Conservation (phyloP, 1,140 invertebrate genomes). For the Musca vetustissima region DNA sequence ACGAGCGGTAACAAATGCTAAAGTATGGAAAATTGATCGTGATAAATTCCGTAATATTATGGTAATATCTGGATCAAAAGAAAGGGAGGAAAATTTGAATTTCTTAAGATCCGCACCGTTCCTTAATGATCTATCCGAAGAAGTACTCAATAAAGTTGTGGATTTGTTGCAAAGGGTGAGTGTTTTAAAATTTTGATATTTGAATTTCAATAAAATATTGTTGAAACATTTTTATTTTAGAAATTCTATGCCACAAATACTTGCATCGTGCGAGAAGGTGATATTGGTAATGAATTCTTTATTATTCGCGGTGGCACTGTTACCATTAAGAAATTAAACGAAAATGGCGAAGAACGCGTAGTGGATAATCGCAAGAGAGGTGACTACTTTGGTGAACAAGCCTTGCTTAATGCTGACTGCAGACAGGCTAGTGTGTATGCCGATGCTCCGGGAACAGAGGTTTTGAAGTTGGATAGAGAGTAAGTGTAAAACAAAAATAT, state of each 20-base stretch:
- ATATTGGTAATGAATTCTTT: conserved; percentile 93
- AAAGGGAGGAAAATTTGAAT: conserved; percentile 79
- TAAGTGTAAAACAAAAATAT: conserved; percentile 54
- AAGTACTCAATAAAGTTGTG: conserved; percentile 82
- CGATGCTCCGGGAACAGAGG: conserved; percentile 83
- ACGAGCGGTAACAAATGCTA: conserved; percentile 75
- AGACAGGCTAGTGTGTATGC: conserved; percentile 88
- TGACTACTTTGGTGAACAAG: conserved; percentile 79
- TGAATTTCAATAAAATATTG: background rate
- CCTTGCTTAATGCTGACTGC: conserved; percentile 76
- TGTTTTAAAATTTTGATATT: background rate
- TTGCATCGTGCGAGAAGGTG: conserved; percentile 89
- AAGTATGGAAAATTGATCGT: conserved; percentile 86
- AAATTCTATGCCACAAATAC: conserved; percentile 75
- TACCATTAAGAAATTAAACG: conserved; percentile 69
- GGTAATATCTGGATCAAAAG: conserved; percentile 76
- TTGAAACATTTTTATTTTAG: conserved; percentile 27
- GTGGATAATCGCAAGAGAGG: conserved; percentile 69
- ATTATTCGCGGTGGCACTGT: conserved; percentile 92
- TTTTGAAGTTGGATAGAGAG: conserved; percentile 83
- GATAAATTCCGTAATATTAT: conserved; percentile 86
- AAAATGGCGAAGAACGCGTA: conserved; percentile 61
- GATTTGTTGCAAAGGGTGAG: conserved; percentile 84
- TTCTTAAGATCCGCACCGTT: conserved; percentile 85
- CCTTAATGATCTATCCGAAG: conserved; percentile 78